These are phyloP conservation scores for Cariama cristata DNA, from an alignment of 2,113 vertebrate genomes.

Conservation along the genomic window DNA sequence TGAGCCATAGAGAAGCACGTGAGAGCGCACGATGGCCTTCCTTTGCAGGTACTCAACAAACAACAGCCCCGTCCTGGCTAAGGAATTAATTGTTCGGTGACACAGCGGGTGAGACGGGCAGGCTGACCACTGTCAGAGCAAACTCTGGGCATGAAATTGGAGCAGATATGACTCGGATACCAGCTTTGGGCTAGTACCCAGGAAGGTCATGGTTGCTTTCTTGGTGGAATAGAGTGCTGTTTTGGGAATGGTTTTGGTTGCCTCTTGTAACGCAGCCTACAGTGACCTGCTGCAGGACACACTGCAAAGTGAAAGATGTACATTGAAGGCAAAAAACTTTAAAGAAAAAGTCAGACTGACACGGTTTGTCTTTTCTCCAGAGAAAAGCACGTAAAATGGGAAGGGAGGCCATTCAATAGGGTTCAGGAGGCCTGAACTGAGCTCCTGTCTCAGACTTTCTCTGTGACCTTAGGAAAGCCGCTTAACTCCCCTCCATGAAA, in stretches of 20 bases:
- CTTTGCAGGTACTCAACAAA: not conserved
- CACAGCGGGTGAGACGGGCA: not conserved
- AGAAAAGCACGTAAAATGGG: not conserved
- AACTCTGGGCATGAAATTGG: not conserved
- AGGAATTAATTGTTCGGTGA: not conserved
- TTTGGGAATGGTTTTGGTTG: not conserved
- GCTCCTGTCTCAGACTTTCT: not conserved
- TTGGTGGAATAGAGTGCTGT: not conserved
- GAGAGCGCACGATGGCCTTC: not conserved
- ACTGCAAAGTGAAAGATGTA: not conserved
- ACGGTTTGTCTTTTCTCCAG: not conserved
- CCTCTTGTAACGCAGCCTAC: not conserved
- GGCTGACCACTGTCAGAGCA: not conserved
- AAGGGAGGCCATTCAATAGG: not conserved
- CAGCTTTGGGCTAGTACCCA: not conserved
- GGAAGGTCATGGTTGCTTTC: not conserved
- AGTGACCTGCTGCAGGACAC: not conserved
- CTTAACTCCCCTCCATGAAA: not conserved
- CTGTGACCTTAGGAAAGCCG: not conserved
- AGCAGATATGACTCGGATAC: not conserved
- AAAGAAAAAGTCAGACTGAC: not conserved
- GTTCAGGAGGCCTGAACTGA: not conserved
- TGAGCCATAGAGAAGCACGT: not conserved
- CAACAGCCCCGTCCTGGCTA: not conserved
- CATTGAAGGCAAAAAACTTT: not conserved